These are phyloP conservation scores for Pyrrhosoma nymphula DNA, from an alignment of 2,888 invertebrate species.

Conservation along the genomic window DNA sequence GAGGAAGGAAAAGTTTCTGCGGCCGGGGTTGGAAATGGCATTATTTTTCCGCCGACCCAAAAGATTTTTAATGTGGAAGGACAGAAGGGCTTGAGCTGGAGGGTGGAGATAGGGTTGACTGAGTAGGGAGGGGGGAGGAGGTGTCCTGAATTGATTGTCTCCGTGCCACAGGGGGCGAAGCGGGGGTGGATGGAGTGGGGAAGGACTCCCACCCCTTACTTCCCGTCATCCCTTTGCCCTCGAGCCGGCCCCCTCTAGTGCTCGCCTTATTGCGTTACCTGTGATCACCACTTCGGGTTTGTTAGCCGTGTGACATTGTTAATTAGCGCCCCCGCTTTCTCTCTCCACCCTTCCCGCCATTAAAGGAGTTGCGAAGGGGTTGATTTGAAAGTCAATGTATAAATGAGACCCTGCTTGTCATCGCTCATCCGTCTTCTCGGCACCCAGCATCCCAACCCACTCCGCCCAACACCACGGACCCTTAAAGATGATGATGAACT, in stretches of 20 bases:
- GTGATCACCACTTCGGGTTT: slow-evolving; percentile 60
- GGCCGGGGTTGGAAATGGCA: slow-evolving; percentile 11
- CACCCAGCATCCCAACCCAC: neutral
- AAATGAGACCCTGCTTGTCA: neutral
- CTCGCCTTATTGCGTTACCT: neutral
- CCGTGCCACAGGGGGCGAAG: neutral
- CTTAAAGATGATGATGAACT: neutral
- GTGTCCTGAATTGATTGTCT: slow-evolving; percentile 2
- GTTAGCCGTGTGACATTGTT: slow-evolving; percentile 40
- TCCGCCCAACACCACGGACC: neutral
- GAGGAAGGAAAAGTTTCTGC: neutral
- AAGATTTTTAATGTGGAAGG: slow-evolving; percentile 8
- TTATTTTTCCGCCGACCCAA: neutral
- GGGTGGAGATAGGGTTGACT: neutral
- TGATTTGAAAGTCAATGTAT: slow-evolving; percentile 64
- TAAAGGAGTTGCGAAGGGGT: slow-evolving; percentile 21
- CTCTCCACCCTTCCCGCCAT: neutral
- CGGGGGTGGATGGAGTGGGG: neutral
- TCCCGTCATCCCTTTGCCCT: no score
- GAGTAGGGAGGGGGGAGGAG: neutral
- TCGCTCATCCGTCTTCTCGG: neutral
- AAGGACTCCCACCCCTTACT: no score
- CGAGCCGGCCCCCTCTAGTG: neutral
- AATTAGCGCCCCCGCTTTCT: neutral
- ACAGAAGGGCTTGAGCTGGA: neutral